These are phyloP conservation scores for Esox lucius DNA, from an alignment of 2,797 vertebrate species.

Conservation along the genomic window DNA sequence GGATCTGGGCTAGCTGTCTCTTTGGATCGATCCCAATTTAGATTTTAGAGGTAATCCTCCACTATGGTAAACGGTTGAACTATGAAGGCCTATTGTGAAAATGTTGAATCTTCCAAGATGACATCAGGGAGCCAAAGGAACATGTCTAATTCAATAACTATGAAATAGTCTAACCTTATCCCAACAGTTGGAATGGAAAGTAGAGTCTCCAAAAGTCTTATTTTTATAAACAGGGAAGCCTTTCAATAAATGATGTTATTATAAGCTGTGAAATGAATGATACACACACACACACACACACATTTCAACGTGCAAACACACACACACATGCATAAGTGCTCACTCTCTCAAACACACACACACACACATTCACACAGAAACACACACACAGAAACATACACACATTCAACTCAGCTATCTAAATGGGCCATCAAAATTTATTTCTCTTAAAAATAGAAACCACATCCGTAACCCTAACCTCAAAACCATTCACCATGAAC, in stretches of 20 bases:
- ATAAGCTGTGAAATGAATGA: neutral
- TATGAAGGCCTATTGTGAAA: neutral
- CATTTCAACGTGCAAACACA: neutral
- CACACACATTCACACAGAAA: neutral
- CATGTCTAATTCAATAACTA: slow-evolving; percentile 24
- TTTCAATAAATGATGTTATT: neutral
- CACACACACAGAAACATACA: neutral
- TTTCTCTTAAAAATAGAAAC: no score
- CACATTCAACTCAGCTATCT: no score
- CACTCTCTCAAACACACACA: neutral
- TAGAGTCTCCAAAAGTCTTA: neutral
- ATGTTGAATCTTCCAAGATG: slow-evolving; percentile 41
- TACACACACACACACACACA: neutral
- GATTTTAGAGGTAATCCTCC: slow-evolving; percentile 24
- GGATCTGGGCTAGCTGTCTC: slow-evolving; percentile 6
- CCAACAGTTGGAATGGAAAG: slow-evolving; percentile 5
- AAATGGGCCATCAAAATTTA: no score
- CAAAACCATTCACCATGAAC: no score
- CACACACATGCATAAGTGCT: neutral
- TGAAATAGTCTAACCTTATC: neutral
- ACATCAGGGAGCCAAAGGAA: slow-evolving; percentile 45
- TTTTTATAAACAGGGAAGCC: neutral
- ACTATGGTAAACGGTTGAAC: slow-evolving; percentile 41
- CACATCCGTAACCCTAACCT: no score
- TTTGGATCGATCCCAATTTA: neutral